Percentiles rank a stretch among this genome's conserved stretches.
These are phyloP conservation scores for Cynopterus brachyotis DNA, from an alignment of 2,113 vertebrate species.

Conservation along the genomic window DNA sequence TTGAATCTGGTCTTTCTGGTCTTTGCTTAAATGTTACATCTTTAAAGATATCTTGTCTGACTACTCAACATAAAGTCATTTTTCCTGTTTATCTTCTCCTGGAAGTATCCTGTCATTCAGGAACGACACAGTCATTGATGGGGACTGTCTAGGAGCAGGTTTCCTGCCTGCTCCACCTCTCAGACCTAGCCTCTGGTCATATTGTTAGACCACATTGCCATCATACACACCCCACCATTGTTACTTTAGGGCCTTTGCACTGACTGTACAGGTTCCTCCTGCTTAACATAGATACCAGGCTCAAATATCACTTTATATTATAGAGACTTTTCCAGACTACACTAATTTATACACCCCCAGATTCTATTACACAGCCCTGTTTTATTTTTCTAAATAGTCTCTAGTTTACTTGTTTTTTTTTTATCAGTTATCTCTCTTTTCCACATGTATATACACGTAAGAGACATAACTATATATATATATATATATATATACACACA, in stretches of 20 bases:
- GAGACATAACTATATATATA: not conserved
- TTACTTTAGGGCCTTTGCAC: not conserved
- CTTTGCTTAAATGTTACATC: not conserved
- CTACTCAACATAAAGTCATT: rapidly evolving
- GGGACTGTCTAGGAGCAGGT: not conserved
- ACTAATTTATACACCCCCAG: rapidly evolving
- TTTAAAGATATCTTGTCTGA: not conserved
- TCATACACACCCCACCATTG: not conserved
- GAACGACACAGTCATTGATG: not conserved
- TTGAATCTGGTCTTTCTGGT: not conserved
- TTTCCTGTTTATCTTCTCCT: not conserved
- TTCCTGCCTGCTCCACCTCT: no score
- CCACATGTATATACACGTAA: not conserved
- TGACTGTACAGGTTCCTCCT: not conserved
- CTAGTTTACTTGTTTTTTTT: not conserved
- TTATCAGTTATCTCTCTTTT: not conserved
- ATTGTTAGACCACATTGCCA: rapidly evolving
- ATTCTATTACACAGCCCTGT: not conserved
- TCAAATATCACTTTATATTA: not conserved
- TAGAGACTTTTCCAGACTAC: not conserved
- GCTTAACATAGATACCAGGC: not conserved
- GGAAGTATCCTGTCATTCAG: rapidly evolving
- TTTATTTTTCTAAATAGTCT: not conserved
- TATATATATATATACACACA: no score
- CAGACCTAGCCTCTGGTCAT: not conserved